A percentile compares a stretch with the other conserved stretches of the same genome.
Evolutionary conservation across 1,140 invertebrate species (phyloP).

Genomic region (Drosophila auraria): DNA sequence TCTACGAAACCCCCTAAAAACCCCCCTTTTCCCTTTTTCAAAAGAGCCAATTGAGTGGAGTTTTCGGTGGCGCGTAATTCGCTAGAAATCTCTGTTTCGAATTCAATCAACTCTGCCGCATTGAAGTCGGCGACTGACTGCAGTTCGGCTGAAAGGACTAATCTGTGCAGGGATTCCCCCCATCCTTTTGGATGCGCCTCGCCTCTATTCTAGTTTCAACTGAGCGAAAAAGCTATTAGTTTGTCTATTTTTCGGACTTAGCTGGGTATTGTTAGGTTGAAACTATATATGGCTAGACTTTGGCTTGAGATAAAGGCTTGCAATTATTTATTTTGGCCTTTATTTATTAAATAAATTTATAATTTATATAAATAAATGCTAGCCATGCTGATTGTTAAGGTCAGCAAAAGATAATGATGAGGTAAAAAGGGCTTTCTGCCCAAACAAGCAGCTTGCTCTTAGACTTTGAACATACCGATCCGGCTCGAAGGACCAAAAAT

Average conservation of each 20-base stretch:
- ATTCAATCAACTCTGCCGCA: constrained; percentile 79
- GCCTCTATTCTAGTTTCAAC: not conserved
- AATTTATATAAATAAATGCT: too few species aligned
- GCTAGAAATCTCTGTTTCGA: constrained; percentile 77
- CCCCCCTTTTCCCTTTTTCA: not conserved
- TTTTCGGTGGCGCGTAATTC: constrained; percentile 74
- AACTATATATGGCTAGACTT: not conserved
- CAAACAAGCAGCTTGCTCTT: too few species aligned
- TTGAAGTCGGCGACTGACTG: constrained; percentile 49
- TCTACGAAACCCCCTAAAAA: not conserved
- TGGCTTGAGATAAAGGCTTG: too few species aligned
- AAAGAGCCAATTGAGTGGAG: constrained; percentile 30
- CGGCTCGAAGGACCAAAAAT: too few species aligned
- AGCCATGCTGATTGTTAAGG: too few species aligned
- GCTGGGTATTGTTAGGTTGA: not conserved
- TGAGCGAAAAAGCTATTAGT: not conserved
- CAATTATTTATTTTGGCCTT: not conserved
- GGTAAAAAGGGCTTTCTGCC: too few species aligned
- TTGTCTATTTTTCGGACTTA: not conserved
- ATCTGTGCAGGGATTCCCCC: constrained; percentile 20
- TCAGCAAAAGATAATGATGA: too few species aligned
- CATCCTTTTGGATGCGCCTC: not conserved
- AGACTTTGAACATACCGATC: too few species aligned
- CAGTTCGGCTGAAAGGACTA: constrained; percentile 45
- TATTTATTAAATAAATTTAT: too few species aligned